A percentile compares a stretch with the other conserved stretches of the same genome.
Evolutionary conservation across 2,888 invertebrate genomes (phyloP).

Genomic region (Limnephilus marmoratus): DNA sequence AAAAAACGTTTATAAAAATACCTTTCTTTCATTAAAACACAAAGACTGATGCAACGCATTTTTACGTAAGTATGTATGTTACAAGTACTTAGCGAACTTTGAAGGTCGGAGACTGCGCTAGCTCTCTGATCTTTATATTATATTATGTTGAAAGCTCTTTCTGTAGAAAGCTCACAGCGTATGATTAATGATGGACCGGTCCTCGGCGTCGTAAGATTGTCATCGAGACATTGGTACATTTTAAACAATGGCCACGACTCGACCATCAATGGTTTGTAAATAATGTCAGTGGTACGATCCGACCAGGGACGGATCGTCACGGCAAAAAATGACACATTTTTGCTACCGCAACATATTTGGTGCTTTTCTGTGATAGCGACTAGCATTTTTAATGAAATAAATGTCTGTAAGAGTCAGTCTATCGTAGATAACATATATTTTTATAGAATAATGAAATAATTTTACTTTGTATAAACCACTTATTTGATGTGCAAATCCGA

Average conservation of each 20-base stretch:
- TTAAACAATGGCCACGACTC: conserved; percentile 32
- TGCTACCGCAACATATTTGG: neutral
- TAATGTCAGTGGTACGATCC: neutral
- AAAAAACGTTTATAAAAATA: too few species aligned
- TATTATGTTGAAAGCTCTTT: neutral
- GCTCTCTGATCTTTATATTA: neutral
- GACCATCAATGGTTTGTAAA: neutral
- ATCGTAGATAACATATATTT: too few species aligned
- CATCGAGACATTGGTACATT: conserved; percentile 26
- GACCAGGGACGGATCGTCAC: neutral
- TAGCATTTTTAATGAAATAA: neutral
- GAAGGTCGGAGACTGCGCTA: neutral
- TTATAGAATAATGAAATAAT: too few species aligned
- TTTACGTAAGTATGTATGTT: neutral
- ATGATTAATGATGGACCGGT: conserved; percentile 23
- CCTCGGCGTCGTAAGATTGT: conserved; percentile 5
- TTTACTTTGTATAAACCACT: too few species aligned
- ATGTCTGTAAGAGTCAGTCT: too few species aligned
- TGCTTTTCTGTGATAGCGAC: neutral
- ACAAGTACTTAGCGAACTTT: neutral
- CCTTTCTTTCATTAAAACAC: neutral
- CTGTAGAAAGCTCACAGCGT: neutral
- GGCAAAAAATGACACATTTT: neutral
- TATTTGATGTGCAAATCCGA: too few species aligned
- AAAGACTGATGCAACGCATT: neutral